Percentiles rank a stretch among this genome's conserved stretches.
Conservation (phyloP, 2,113 vertebrate species). For the Polypterus bichir region DNA sequence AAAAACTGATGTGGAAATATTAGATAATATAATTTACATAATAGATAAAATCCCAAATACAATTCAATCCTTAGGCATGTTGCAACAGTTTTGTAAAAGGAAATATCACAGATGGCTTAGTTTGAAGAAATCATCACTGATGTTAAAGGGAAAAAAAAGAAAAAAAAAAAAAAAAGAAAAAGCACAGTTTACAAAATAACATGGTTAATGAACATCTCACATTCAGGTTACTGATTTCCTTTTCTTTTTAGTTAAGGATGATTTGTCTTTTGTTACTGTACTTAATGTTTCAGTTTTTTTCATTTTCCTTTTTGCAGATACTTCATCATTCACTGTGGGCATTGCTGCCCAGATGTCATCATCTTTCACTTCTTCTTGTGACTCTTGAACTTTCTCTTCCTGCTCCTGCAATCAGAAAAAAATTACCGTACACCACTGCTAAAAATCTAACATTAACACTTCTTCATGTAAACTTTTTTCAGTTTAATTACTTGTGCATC, state of each 20-base stretch:
- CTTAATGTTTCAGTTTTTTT: rapidly evolving
- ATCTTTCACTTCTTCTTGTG: conserved; percentile 26
- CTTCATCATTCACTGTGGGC: conserved; percentile 20
- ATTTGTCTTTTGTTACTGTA: not conserved
- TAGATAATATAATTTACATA: too few species aligned
- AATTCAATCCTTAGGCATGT: too few species aligned
- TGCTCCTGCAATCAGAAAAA: not conserved
- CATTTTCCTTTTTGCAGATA: not conserved
- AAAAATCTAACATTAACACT: not conserved
- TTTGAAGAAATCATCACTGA: too few species aligned
- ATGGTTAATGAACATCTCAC: too few species aligned
- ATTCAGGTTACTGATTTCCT: too few species aligned
- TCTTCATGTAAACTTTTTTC: conserved; percentile 4
- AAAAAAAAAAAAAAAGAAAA: too few species aligned
- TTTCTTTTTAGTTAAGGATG: conserved; percentile 3
- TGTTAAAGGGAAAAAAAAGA: too few species aligned
- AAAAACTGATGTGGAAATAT: too few species aligned
- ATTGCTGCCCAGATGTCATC: conserved; percentile 41
- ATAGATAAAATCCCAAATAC: too few species aligned
- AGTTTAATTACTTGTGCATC: conserved; percentile 19
- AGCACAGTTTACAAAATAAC: too few species aligned
- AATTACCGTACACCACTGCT: not conserved
- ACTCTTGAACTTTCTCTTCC: not conserved
- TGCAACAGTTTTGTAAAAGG: too few species aligned
- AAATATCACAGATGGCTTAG: too few species aligned